Base-by-base conservation (phyloP, 35 echinoderm and acorn worm species). In the Apostichopus parvimensis region DNA sequence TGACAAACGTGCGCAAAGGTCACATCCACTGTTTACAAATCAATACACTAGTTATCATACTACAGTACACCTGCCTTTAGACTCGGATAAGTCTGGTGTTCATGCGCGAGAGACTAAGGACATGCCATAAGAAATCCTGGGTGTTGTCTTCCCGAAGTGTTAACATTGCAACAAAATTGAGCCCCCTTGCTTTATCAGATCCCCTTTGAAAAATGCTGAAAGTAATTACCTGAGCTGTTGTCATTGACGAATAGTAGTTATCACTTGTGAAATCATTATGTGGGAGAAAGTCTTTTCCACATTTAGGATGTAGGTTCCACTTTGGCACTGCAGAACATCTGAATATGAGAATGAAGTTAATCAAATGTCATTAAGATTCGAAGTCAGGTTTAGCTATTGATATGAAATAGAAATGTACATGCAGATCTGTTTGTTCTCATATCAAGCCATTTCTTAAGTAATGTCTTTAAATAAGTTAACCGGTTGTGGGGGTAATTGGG, bases 161-260 rank as follows among this genome's bases (percentile, higher is more conserved):
- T 28, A 28, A 28, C 26, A 28, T 28, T 28, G n/a, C n/a, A n/a
- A n/a, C 34, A 4, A 45, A 45, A 2, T 45, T 45, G 34, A 45
- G 4, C 0, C 34, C 34, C 34, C 34, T 45, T 45, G 34, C 34
- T 45, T 45, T 45, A 45, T 45, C 34, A 45, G 58, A 61, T 61
- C 58, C 0, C 58, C 58, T 61, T 45, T 45, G 34, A 66, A 82
- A 82, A 82, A 10, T 6, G 14, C 9, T 45, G 18, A 54, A 15
- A 5, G 18, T 82, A 10, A 72, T 72, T 88, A 92, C 95, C 93
- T 96, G 95, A 22, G 83, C 90, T n/a, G 93, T 96, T 7, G 95
- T 94, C 18, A 92, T 92, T 62, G 94, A 79, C 71, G 79, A 71
- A 77, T 88, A 96, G 54, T 87, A 96, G n/a, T 92, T 91, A 10